A percentile compares a stretch with the other conserved stretches of the same genome.
These are phyloP conservation scores for Oligia strigilis DNA, from an alignment of 2,888 invertebrate genomes.

Conservation along the genomic window DNA sequence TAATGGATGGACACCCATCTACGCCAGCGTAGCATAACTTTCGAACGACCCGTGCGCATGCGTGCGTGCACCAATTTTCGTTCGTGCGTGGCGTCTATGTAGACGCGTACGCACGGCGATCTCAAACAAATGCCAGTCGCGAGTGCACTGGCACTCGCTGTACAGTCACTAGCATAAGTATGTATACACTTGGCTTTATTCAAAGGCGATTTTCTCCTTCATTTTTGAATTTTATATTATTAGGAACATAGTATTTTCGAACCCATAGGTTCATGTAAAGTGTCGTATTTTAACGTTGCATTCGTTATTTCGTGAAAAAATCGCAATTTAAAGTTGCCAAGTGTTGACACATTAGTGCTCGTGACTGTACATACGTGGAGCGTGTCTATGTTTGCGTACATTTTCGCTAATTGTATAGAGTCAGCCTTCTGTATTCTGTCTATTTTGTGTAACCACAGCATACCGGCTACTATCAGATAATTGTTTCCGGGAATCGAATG, in stretches of 20 bases:
- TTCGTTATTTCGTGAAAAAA: no score
- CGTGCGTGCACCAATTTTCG: not conserved
- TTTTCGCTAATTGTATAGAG: no score
- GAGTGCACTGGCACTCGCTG: not conserved
- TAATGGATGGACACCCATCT: not conserved
- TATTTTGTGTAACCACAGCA: conserved; percentile 16
- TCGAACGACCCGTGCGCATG: not conserved
- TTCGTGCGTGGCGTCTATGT: no score
- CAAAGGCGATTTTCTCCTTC: no score
- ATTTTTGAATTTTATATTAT: no score
- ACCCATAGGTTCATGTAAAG: no score
- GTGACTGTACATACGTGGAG: not conserved
- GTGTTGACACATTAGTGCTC: no score
- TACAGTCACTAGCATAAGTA: no score
- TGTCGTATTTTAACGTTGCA: no score
- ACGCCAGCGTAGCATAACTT: not conserved
- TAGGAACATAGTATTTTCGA: no score
- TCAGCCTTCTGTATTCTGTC: not conserved
- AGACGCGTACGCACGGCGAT: not conserved
- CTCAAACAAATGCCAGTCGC: not conserved
- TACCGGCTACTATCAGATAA: conserved; percentile 74
- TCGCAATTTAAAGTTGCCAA: no score
- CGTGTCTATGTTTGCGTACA: not conserved
- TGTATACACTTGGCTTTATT: no score
- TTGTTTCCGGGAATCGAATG: conserved; percentile 74